phyloP scores from a whole-genome alignment of 2,888 invertebrate genomes.

The Ornithoptera priamus region DNA sequence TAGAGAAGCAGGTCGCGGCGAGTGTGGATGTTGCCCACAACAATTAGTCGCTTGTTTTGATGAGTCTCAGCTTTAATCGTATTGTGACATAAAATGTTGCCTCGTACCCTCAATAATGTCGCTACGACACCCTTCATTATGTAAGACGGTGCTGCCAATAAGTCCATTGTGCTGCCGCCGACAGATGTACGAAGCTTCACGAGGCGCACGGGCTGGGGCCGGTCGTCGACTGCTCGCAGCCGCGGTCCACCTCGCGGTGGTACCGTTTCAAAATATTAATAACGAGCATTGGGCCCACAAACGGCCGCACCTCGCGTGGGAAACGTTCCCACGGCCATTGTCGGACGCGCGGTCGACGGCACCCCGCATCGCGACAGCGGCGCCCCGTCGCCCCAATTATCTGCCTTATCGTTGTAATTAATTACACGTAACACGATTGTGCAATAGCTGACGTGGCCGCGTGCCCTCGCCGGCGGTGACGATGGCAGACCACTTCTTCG shows the following conservation, averaged over 20 bases:
- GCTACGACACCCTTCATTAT: too few relatives aligned
- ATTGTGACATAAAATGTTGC: too few relatives aligned
- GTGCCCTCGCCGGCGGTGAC: constrained; percentile 26
- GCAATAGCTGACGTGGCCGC: constrained; percentile 30
- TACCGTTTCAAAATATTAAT: constrained; percentile 77
- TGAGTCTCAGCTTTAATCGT: too few relatives aligned
- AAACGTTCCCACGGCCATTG: constrained; percentile 50
- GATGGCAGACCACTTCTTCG: neutral
- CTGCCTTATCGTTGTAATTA: constrained; percentile 71
- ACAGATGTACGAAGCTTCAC: too few relatives aligned
- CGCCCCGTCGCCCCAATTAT: constrained; percentile 52
- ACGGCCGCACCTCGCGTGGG: constrained; percentile 64
- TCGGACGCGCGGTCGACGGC: constrained; percentile 35
- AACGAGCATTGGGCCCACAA: constrained; percentile 62
- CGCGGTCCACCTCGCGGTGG: constrained; percentile 29
- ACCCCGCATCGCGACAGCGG: constrained; percentile 40
- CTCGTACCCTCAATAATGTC: too few relatives aligned
- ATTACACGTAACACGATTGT: constrained; percentile 48
- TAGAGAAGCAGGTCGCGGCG: too few relatives aligned
- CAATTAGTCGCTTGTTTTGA: too few relatives aligned
- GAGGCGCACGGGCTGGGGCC: neutral
- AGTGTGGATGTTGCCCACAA: too few relatives aligned
- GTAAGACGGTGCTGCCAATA: too few relatives aligned
- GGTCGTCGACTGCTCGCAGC: neutral
- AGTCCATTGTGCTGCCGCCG: too few relatives aligned